A percentile compares a stretch with the other conserved stretches of the same genome.
These are phyloP conservation scores for Metridium senile DNA, from an alignment of 92 coral and sea anemone genomes.

Conservation along the genomic window DNA sequence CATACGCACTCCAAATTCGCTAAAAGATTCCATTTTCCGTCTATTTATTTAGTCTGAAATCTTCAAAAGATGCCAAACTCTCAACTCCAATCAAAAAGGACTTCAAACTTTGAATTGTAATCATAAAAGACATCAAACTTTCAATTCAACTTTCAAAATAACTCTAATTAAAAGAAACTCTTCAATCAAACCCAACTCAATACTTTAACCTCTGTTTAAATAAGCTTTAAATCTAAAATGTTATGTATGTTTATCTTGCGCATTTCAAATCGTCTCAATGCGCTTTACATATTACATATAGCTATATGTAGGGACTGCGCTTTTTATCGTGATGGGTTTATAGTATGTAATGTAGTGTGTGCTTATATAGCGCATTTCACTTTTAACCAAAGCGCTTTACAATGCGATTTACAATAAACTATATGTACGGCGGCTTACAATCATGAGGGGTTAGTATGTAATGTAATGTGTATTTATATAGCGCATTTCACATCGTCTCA, in stretches of 20 bases:
- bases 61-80: neutral
- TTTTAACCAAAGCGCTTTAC: neutral
- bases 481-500: neutral
- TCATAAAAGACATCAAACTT: neutral
- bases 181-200: neutral
- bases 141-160: neutral
- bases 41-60: slow-evolving; percentile 14
- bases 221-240: neutral
- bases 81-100: neutral
- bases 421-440: too few species aligned
- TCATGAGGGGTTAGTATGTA: neutral
- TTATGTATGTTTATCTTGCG: neutral
- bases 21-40: too few species aligned
- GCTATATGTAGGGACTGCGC: too few species aligned
- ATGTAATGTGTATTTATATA: neutral
- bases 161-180: neutral
- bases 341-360: neutral
- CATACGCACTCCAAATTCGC: too few species aligned
- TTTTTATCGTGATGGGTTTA: too few species aligned
- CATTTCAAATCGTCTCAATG: neutral
- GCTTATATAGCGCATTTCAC: neutral
- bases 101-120: neutral
- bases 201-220: neutral
- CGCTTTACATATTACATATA: too few species aligned
- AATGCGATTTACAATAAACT: neutral